Percentiles rank a stretch among this genome's conserved stretches.
These are phyloP conservation scores for Phyllotreta striolata DNA, from an alignment of 2,888 invertebrate genomes.

Conservation along the genomic window DNA sequence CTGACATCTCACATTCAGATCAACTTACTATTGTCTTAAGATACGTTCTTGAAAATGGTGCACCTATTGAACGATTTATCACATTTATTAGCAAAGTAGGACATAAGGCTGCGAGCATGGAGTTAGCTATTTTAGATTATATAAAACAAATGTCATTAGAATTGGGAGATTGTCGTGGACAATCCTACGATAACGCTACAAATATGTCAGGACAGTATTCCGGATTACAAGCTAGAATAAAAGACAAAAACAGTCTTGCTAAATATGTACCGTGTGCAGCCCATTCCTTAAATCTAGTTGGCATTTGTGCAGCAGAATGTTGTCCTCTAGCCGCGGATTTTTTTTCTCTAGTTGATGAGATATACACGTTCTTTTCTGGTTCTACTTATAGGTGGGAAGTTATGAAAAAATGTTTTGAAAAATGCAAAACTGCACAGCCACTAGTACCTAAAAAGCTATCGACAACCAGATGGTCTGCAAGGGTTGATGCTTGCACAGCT, in stretches of 20 bases:
- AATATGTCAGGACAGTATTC: conserved; percentile 9
- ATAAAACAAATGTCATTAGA: background rate
- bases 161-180: conserved; percentile 6
- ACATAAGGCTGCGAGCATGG: background rate
- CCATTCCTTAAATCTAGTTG: conserved; percentile 5
- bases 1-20: conserved; percentile 1
- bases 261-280: background rate
- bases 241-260: background rate
- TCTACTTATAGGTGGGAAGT: too few relatives aligned
- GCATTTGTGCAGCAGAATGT: conserved; percentile 4
- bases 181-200: conserved; percentile 12
- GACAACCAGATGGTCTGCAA: too few relatives aligned
- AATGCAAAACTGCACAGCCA: too few relatives aligned
- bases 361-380: too few relatives aligned
- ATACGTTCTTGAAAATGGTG: conserved; percentile 19
- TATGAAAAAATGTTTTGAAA: too few relatives aligned
- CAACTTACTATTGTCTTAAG: background rate
- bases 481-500: too few relatives aligned
- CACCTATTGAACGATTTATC: conserved; percentile 13
- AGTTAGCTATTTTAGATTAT: background rate
- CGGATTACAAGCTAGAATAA: conserved; percentile 4
- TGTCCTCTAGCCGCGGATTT: background rate
- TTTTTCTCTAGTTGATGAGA: too few relatives aligned
- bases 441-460: too few relatives aligned
- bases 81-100: conserved; percentile 1